A percentile compares a stretch with the other conserved stretches of the same genome.
Conservation (phyloP, 1,140 invertebrate species). For the Achroia grisella region DNA sequence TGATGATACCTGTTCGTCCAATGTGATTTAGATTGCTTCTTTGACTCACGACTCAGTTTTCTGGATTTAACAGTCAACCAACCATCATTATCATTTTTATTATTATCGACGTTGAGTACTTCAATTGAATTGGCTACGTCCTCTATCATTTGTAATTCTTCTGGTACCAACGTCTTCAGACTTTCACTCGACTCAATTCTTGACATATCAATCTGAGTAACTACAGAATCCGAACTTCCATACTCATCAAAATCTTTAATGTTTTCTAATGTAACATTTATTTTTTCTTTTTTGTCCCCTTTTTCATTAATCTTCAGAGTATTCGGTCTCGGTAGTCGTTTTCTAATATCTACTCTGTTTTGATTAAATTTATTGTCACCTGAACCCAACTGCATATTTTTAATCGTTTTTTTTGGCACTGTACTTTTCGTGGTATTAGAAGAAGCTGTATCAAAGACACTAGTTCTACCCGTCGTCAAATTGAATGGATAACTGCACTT, state of each 20-base stretch:
- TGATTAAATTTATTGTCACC: slow-evolving; percentile 33
- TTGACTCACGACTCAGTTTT: slow-evolving; percentile 67
- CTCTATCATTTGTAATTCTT: slow-evolving; percentile 63
- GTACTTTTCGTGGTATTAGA: slow-evolving; percentile 25
- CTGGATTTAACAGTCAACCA: slow-evolving; percentile 80
- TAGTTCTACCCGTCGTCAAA: slow-evolving; percentile 63
- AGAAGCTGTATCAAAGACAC: slow-evolving; percentile 48
- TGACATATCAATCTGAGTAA: slow-evolving; percentile 66
- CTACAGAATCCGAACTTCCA: slow-evolving; percentile 73
- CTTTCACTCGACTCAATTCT: slow-evolving; percentile 68
- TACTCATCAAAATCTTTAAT: slow-evolving; percentile 51
- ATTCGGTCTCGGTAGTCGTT: slow-evolving; percentile 39
- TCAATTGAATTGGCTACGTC: slow-evolving; percentile 76
- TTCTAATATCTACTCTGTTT: slow-evolving; percentile 38
- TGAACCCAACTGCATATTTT: slow-evolving; percentile 35
- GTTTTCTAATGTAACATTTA: slow-evolving; percentile 32
- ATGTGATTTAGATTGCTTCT: slow-evolving; percentile 74
- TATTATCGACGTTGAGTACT: slow-evolving; percentile 59
- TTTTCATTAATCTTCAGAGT: slow-evolving; percentile 47
- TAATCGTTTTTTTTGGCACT: slow-evolving; percentile 34
- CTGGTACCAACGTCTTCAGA: slow-evolving; percentile 66
- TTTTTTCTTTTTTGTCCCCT: slow-evolving; percentile 38
- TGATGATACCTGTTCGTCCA: slow-evolving; percentile 80
- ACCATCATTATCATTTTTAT: slow-evolving; percentile 74
- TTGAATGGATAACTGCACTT: slow-evolving; percentile 73